Conservation (phyloP, 2,797 vertebrate genomes). For the Rhinogobio ventralis region DNA sequence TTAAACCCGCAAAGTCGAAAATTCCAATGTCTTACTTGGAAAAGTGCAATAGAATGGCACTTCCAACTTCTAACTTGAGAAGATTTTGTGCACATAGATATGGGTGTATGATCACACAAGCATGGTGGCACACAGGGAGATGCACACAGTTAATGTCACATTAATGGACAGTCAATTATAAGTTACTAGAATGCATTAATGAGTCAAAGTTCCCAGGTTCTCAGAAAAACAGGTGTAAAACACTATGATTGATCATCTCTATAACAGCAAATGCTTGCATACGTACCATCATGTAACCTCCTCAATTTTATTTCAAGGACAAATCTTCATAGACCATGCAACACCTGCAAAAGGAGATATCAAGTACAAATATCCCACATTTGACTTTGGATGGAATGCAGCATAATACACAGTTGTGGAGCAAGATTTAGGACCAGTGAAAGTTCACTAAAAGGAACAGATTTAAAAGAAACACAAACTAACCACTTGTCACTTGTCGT, state of each 20-base stretch:
- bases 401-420: not conserved
- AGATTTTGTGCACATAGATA: not conserved
- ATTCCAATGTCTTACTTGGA: not conserved
- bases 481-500: not conserved
- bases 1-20: not conserved
- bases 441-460: not conserved
- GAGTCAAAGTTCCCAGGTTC: not conserved
- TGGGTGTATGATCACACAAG: not conserved
- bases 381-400: not conserved
- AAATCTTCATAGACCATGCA: not conserved
- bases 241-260: not conserved
- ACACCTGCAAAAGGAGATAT: not conserved
- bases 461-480: not conserved
- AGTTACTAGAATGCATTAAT: not conserved
- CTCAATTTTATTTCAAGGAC: not conserved
- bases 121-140: not conserved
- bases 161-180: conserved; percentile 5
- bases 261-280: not conserved
- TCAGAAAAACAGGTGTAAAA: not conserved
- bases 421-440: not conserved
- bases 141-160: not conserved
- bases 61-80: not conserved
- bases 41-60: not conserved
- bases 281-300: not conserved
- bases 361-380: not conserved